phyloP scores from a whole-genome alignment of 2,888 invertebrate species.

The Syrista parreyssii region DNA sequence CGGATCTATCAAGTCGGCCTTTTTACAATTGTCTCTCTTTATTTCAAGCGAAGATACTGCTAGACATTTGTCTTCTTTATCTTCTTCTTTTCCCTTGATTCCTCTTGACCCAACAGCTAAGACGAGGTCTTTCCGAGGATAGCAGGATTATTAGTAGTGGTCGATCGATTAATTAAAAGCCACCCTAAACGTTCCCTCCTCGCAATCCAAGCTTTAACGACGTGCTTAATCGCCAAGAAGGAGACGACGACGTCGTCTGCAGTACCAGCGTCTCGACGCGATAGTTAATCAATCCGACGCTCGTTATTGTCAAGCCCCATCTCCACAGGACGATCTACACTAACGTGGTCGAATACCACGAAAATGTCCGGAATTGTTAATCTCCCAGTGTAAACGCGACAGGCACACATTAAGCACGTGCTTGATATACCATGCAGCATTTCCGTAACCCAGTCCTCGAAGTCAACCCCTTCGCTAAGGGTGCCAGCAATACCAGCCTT shows the following conservation, averaged over 20 bases:
- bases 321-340: constrained; percentile 1
- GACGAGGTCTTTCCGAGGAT: background rate
- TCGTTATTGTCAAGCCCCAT: constrained; percentile 41
- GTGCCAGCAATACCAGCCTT: background rate
- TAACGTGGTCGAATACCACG: constrained; percentile 39
- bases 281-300: constrained; percentile 53
- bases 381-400: constrained; percentile 29
- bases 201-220: background rate
- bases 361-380: constrained; percentile 56
- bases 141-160: constrained; percentile 28
- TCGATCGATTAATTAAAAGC: constrained; percentile 39
- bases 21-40: too few species aligned
- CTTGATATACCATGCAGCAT: background rate
- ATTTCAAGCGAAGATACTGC: too few species aligned
- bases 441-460: background rate
- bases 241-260: background rate
- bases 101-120: too few species aligned
- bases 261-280: constrained; percentile 12
- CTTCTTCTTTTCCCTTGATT: too few species aligned
- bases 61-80: too few species aligned
- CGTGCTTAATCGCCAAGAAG: background rate
- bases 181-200: background rate
- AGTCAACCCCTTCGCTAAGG: background rate
- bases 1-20: too few species aligned
- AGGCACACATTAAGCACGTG: constrained; percentile 22